phyloP scores from a whole-genome alignment of 2,888 invertebrate genomes.

The Sphaeridia pumilis region DNA sequence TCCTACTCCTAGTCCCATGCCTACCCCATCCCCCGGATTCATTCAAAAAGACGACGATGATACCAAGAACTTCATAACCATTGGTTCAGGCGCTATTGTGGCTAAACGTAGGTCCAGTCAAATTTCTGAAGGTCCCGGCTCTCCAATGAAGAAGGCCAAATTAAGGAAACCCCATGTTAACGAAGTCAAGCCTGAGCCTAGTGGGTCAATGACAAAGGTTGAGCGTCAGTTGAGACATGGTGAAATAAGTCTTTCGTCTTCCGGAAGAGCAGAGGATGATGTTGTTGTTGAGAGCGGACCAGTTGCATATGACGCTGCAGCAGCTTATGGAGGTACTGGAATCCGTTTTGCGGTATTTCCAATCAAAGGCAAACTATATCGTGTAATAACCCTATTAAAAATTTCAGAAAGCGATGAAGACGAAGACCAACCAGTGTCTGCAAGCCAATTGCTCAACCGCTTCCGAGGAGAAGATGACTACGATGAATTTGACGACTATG shows the following conservation, averaged over 20 bases:
- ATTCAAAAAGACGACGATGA: conserved; percentile 7
- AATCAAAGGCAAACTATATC: background rate
- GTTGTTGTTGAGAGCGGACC: conserved; percentile 13
- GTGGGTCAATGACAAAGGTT: conserved; percentile 5
- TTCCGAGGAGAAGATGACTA: conserved; percentile 35
- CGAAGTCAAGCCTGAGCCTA: conserved; percentile 7
- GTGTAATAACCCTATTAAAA: background rate
- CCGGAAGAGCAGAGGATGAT: conserved; percentile 1
- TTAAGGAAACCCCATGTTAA: conserved; percentile 15
- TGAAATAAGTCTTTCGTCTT: background rate
- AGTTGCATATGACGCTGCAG: conserved; percentile 5
- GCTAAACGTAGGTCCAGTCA: conserved; percentile 17
- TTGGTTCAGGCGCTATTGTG: conserved; percentile 32
- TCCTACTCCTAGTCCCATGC: background rate
- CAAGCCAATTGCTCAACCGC: conserved; percentile 35
- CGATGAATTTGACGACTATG: conserved; percentile 24
- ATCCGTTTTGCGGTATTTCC: no score
- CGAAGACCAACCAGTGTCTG: conserved; percentile 36
- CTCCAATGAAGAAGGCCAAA: conserved; percentile 6
- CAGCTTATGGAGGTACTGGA: conserved; percentile 11
- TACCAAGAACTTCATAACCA: conserved; percentile 16
- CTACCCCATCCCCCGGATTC: conserved; percentile 4
- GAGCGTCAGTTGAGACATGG: conserved; percentile 1
- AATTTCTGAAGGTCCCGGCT: background rate
- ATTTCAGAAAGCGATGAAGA: conserved; percentile 34